Evolutionary conservation across 2,113 vertebrate genomes (phyloP), one percentile per base, ranked within the genome.

Genomic region (Colinus virginianus): DNA sequence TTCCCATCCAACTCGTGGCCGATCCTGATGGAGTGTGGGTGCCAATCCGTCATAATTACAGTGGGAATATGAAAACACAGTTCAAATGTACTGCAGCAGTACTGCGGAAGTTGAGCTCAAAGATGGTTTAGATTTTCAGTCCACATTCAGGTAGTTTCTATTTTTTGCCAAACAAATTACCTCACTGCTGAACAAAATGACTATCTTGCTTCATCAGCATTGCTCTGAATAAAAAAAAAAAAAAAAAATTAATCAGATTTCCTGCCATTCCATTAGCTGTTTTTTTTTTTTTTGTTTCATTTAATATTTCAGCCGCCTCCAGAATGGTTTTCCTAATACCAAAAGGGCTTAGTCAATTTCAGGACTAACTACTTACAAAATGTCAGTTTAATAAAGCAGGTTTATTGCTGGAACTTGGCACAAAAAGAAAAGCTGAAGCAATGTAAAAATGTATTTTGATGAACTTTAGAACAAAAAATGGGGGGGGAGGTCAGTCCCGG

Each of bases 361-460:
- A 63, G 66, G 84, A 91, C 92, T 95, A 97, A 95, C 88, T 95
- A 62, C 94, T 96, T 96, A 84, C 91, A 96, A 95, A 97, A 96
- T 94, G 74, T 93, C 94, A 95, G 74, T 96, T 97, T 93, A 94
- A 95, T 94, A 90, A 85, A 95, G 95, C 49, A 61, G 12, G 46
- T 88, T 94, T 92, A 84, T 89, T 74, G 34, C 66, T 83, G 80
- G 71, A 84, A 90, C 64, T 87, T 85, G 78, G 85, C 90, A 74
- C 43, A 55, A 40, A 88, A 76, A 76, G 38, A 87, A 88, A 87
- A 84, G 87, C 95, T 78, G 80, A 91, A 92, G 87, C 53, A 64
- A 68, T 67, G 61, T 94, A 88, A 95, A 89, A 95, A 78, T 87
- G 92, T 92, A 88, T 87, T 95, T 95, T 90, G 61, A 82, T 88